These are phyloP conservation scores for Cyanoliseus patagonus DNA, from an alignment of 2,113 vertebrate genomes.

Conservation along the genomic window DNA sequence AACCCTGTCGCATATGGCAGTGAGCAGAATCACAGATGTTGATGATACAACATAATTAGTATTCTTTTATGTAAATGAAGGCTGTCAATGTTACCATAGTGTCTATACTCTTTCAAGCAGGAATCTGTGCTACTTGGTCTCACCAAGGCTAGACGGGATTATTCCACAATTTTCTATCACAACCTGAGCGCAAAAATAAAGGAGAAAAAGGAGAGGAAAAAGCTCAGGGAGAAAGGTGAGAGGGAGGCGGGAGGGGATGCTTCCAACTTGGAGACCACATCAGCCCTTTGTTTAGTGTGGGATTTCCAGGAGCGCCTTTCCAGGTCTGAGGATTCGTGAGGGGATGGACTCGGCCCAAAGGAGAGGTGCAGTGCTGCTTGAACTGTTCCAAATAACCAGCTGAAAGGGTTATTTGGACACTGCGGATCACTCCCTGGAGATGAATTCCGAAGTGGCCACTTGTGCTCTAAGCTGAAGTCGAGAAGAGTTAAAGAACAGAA, in stretches of 20 bases:
- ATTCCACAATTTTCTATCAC: not conserved
- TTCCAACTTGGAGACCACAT: not conserved
- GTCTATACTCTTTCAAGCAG: constrained; percentile 64
- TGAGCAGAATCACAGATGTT: constrained; percentile 81
- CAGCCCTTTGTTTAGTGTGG: constrained; percentile 15
- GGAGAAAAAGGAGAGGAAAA: not conserved
- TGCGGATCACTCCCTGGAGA: not conserved
- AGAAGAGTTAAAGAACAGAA: not conserved
- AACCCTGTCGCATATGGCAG: constrained; percentile 74
- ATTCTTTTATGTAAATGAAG: constrained; percentile 83
- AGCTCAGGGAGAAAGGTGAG: not conserved
- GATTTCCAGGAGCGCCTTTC: constrained; percentile 12
- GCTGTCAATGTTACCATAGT: constrained; percentile 77
- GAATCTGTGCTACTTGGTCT: constrained; percentile 66
- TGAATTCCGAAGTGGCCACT: constrained; percentile 9
- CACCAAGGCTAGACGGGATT: constrained; percentile 33
- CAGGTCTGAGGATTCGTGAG: not conserved
- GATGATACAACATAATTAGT: constrained; percentile 81
- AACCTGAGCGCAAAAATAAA: not conserved
- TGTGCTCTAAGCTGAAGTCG: not conserved
- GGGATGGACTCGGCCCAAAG: not conserved
- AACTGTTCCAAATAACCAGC: not conserved
- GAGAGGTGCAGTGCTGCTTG: not conserved
- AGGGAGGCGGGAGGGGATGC: not conserved
- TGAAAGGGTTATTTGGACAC: not conserved